Evolutionary conservation across 1,140 invertebrate species (phyloP).

Genomic region (Zaprionus kolodkinae): DNA sequence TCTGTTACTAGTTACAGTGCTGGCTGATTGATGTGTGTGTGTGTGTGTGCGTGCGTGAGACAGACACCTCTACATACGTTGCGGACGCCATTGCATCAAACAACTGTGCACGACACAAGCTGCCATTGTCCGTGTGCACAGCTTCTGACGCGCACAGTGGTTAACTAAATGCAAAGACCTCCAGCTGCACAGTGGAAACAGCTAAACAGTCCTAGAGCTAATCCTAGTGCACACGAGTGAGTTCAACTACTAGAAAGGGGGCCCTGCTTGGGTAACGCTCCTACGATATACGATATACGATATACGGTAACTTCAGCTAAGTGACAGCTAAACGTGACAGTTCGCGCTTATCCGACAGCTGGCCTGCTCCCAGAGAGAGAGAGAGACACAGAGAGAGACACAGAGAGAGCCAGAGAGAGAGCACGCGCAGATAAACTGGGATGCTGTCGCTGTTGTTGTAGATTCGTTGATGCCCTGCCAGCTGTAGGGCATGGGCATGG

Average conservation of each 20-base stretch:
- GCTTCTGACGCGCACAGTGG: constrained; percentile 39
- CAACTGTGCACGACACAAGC: constrained; percentile 46
- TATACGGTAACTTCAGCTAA: constrained; percentile 16
- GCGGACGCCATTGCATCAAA: constrained; percentile 55
- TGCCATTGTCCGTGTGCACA: constrained; percentile 7
- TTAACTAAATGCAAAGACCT: constrained; percentile 66
- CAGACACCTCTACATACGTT: constrained; percentile 33
- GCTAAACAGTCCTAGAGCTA: constrained; percentile 68
- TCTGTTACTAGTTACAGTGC: constrained; percentile 9
- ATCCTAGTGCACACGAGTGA: constrained; percentile 1
- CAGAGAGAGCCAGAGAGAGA: no score
- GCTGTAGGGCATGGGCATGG: constrained; percentile 26
- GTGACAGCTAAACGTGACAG: constrained; percentile 28
- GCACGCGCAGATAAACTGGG: constrained; percentile 23
- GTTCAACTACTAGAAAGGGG: not conserved
- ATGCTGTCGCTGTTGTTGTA: constrained; percentile 39
- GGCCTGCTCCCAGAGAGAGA: not conserved
- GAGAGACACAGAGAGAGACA: constrained; percentile 11
- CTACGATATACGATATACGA: constrained; percentile 4
- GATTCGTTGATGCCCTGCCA: constrained; percentile 12
- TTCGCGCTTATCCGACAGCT: constrained; percentile 35
- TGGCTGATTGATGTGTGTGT: constrained; percentile 1
- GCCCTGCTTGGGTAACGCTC: not conserved
- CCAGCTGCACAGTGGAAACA: constrained; percentile 17
- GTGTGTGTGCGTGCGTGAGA: constrained; percentile 23